phyloP scores from a whole-genome alignment of 1,140 invertebrate species.

The Scaptodrosophila lebanonensis region DNA sequence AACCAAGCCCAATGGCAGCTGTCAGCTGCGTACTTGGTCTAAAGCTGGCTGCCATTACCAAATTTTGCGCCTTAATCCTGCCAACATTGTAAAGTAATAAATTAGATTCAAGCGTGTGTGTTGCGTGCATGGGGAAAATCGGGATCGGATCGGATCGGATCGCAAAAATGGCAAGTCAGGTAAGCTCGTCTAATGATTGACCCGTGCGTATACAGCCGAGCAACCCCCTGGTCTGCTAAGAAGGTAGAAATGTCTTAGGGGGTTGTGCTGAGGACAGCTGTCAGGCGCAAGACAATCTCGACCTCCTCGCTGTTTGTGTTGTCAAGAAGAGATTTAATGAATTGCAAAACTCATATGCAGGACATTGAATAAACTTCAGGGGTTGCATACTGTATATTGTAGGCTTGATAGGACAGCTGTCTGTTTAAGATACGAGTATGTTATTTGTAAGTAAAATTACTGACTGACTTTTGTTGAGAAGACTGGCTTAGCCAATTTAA shows the following conservation, averaged over 20 bases:
- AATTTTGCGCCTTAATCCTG: constrained; percentile 43
- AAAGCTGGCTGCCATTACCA: constrained; percentile 44
- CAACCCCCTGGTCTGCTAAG: constrained; percentile 24
- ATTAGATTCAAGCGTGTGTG: constrained; percentile 17
- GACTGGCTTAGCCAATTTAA: no score
- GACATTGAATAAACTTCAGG: constrained; percentile 25
- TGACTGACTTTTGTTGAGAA: no score
- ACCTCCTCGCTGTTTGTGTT: constrained; percentile 1
- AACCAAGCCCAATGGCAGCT: constrained; percentile 49
- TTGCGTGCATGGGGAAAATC: constrained; percentile 14
- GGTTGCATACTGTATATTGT: constrained; percentile 13
- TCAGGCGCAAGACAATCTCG: constrained; percentile 29
- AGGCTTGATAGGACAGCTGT: no score
- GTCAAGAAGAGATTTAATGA: constrained; percentile 24
- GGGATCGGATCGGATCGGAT: constrained; percentile 2
- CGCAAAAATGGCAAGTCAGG: constrained; percentile 13
- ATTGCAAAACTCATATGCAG: constrained; percentile 27
- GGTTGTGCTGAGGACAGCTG: constrained; percentile 35
- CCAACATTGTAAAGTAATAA: constrained; percentile 69
- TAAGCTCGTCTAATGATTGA: constrained; percentile 37
- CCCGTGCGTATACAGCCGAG: constrained; percentile 24
- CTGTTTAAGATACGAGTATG: no score
- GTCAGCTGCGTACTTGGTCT: constrained; percentile 51
- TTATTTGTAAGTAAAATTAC: no score
- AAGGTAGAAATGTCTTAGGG: constrained; percentile 1